A percentile compares a stretch with the other conserved stretches of the same genome.
phyloP scores from a whole-genome alignment of 2,113 vertebrate genomes.

The Papio anubis region DNA sequence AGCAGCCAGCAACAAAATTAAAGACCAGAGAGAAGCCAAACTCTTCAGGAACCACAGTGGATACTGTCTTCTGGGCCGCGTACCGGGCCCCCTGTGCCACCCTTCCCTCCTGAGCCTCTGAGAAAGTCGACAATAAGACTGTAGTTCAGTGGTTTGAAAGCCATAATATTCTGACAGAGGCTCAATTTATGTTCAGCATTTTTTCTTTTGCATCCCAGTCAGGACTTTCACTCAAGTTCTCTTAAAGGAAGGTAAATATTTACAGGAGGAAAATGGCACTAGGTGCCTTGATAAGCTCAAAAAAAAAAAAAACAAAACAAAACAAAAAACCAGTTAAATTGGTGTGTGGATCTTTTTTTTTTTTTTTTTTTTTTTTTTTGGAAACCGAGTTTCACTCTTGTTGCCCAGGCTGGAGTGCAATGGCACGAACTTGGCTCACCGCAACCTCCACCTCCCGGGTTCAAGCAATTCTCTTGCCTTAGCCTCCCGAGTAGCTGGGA shows the following conservation, averaged over 20 bases:
- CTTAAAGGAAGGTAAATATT: constrained; percentile 80
- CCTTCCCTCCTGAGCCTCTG: not conserved
- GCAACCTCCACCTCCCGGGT: no score
- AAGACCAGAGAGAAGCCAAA: not conserved
- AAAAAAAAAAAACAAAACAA: constrained; percentile 79
- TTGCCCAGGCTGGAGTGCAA: no score
- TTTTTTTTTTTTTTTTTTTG: no score
- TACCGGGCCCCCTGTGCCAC: not conserved
- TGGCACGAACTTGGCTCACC: no score
- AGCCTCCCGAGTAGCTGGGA: no score
- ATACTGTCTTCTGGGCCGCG: not conserved
- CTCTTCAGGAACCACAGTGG: not conserved
- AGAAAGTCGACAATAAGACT: not conserved
- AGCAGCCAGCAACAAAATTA: not conserved
- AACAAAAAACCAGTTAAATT: constrained; percentile 78
- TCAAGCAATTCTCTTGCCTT: no score
- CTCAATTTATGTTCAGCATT: not conserved
- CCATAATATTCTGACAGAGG: not conserved
- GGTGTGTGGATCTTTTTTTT: constrained; percentile 63
- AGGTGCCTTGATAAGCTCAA: constrained; percentile 82
- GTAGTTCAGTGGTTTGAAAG: not conserved
- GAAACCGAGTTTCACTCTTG: no score
- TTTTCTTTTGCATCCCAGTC: not conserved
- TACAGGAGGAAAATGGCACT: constrained; percentile 71
- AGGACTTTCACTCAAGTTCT: constrained; percentile 3